phyloP scores from a whole-genome alignment of 2,113 vertebrate genomes.

The Vulpes lagopus region DNA sequence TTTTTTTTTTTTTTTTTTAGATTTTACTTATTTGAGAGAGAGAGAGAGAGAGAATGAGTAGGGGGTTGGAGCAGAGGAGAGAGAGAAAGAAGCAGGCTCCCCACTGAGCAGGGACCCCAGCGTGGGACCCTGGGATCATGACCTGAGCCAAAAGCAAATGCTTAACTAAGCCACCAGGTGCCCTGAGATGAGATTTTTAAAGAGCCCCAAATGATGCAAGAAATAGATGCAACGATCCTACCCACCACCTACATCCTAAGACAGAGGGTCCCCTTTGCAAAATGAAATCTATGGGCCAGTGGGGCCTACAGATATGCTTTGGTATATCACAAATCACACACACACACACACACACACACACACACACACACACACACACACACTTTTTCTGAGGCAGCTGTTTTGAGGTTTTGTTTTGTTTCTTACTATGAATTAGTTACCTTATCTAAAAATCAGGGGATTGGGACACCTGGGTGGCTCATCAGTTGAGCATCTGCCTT shows the following conservation, averaged over 20 bases:
- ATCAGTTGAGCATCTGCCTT: too few relatives aligned
- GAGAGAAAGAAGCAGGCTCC: too few relatives aligned
- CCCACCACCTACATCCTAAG: background rate
- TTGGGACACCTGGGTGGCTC: background rate
- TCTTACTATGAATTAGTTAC: background rate
- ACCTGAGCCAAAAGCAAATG: too few relatives aligned
- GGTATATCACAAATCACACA: background rate
- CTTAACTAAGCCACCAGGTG: too few relatives aligned
- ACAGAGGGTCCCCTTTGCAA: background rate
- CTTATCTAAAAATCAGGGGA: conserved; percentile 15
- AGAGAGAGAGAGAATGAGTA: too few relatives aligned
- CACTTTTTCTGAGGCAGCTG: background rate
- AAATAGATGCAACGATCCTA: background rate
- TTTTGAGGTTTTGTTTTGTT: conserved; percentile 18
- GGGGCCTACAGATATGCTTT: background rate
- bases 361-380: background rate
- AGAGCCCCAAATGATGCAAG: background rate
- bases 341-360: background rate
- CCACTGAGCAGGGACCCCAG: too few relatives aligned
- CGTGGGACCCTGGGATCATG: too few relatives aligned
- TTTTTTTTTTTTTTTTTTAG: too few relatives aligned
- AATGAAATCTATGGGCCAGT: background rate
- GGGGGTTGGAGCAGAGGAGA: too few relatives aligned
- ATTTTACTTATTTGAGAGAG: too few relatives aligned
- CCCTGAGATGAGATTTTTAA: background rate